Evolutionary conservation across 1,140 invertebrate genomes (phyloP), one percentile per base, ranked within the genome.

Genomic region (Heliconius hewitsoni): DNA sequence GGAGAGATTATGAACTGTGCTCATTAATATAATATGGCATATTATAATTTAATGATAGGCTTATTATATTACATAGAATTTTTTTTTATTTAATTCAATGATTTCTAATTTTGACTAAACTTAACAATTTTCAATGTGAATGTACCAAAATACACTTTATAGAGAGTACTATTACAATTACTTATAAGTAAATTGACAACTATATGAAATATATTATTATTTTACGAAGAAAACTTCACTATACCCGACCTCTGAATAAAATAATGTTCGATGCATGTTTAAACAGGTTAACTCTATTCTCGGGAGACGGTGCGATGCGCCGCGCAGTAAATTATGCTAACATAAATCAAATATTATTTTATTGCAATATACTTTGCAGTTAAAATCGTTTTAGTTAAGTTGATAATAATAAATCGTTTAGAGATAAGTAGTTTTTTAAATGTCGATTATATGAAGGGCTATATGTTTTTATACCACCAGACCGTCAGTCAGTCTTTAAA

Each of bases 221-320:
- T 66, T 66, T 27, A 30, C n/a, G 13, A 23, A 34, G 60, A 70
- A 76, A 85, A 82, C 81, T 84, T 37, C 57, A 82, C 77, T 82
- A 37, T 83, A 81, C 74, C 76, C 50, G 85, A 72, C 83, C 80
- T 77, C 75, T 81, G 76, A 82, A 85, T 85, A 81, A 85, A 88
- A 84, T 88, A 86, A 86, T 86, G 76, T 84, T 82, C 76, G 80
- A 87, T 85, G 79, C 82, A 85, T 86, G 81, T 81, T 84, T 82
- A 80, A 83, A 77, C 80, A 80, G 37, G 79, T 78, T 82, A 80
- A 81, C 80, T 79, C 66, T 27, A 57, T 79, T 74, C 80, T 80
- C 79, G 34, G 30, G 82, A 82, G 80, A 83, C 72, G 74, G 27
- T 70, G 73, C 46, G 55, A 39, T 72, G 74, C 46, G 71, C 66